Base-by-base conservation (phyloP, 2,113 vertebrate genomes). In the Erinaceus europaeus region DNA sequence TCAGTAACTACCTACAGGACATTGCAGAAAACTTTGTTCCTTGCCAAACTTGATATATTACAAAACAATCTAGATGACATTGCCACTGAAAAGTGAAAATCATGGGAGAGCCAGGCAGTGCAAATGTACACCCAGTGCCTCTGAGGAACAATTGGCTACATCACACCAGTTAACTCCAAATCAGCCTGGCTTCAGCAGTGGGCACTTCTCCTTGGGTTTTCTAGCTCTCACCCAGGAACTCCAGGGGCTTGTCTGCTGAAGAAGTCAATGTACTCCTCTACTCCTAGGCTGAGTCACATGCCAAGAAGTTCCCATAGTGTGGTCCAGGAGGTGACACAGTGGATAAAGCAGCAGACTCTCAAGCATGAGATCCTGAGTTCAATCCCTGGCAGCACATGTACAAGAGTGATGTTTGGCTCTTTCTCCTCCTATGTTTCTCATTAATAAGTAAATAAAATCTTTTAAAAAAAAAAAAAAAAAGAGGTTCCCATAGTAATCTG, bases 301-400 rank as follows among this genome's bases (percentile, higher is more conserved):
- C 61, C 84, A 75, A 62, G 84, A 75, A 83, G 69, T 46, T 57
- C 29, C 38, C 36, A 86, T n/a, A n/a, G n/a, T n/a, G n/a, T n/a
- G n/a, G n/a, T n/a, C n/a, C n/a, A n/a, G n/a, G n/a, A n/a, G n/a
- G n/a, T n/a, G n/a, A n/a, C n/a, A n/a, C n/a, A n/a, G n/a, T n/a
- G n/a, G n/a, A n/a, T n/a, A n/a, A n/a, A n/a, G n/a, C n/a, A n/a
- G n/a, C n/a, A n/a, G n/a, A n/a, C n/a, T n/a, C n/a, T n/a, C n/a
- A n/a, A n/a, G n/a, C n/a, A n/a, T n/a, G n/a, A n/a, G n/a, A n/a
- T n/a, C n/a, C n/a, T n/a, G n/a, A n/a, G n/a, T n/a, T n/a, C n/a
- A n/a, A n/a, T n/a, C n/a, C n/a, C n/a, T n/a, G n/a, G n/a, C n/a
- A n/a, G n/a, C n/a, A n/a, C n/a, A n/a, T n/a, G n/a, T n/a, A n/a